These are phyloP conservation scores for Drosophila melanosoma DNA, from an alignment of 2,888 invertebrate genomes.

Conservation along the genomic window DNA sequence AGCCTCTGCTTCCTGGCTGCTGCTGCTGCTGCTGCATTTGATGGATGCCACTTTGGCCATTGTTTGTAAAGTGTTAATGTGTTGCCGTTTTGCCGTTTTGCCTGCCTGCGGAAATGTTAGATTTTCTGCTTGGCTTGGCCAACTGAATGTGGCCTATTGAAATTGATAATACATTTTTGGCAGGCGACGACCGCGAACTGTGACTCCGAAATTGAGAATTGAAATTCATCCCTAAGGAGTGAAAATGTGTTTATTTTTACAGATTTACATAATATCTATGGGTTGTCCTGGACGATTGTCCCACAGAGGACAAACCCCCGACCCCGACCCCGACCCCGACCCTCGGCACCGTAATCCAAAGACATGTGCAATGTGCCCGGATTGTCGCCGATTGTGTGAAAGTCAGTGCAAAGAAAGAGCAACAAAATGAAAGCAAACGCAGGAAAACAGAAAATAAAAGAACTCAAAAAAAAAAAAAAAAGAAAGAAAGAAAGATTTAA, in stretches of 20 bases:
- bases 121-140: conserved; percentile 65
- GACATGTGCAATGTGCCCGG: conserved; percentile 75
- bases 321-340: conserved; percentile 38
- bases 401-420: conserved; percentile 69
- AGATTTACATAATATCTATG: conserved; percentile 51
- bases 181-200: conserved; percentile 22
- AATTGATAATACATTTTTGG: conserved; percentile 59
- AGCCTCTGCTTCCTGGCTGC: conserved; percentile 34
- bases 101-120: conserved; percentile 17
- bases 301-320: conserved; percentile 47
- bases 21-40: conserved; percentile 60
- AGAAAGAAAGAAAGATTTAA: conserved; percentile 82
- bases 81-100: conserved; percentile 38
- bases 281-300: conserved; percentile 11
- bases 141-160: conserved; percentile 64
- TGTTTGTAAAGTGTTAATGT: conserved; percentile 79
- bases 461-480: conserved; percentile 23
- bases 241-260: conserved; percentile 72
- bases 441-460: conserved; percentile 42
- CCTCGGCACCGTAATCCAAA: conserved; percentile 51
- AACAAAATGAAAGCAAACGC: conserved; percentile 54
- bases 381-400: conserved; percentile 72
- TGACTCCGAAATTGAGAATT: conserved; percentile 23
- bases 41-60: conserved; percentile 77
- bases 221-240: conserved; percentile 35